Conservation (phyloP, 1,140 invertebrate species). For the Drosophila cardini region DNA sequence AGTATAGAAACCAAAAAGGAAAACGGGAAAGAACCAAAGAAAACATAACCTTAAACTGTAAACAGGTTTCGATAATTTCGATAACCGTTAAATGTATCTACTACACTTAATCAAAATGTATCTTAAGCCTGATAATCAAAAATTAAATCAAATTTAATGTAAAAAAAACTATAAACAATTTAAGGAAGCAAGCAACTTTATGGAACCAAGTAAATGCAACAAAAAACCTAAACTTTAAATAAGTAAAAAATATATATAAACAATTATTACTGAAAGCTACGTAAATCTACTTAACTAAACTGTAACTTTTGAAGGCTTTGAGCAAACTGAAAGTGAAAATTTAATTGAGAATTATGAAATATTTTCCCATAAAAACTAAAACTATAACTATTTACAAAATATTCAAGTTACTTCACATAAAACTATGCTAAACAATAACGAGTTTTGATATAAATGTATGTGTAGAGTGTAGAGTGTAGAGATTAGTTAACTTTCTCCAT, state of each 20-base stretch:
- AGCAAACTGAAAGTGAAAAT: slow-evolving; percentile 22
- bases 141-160: slow-evolving; percentile 84
- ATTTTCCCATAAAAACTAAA: slow-evolving; percentile 44
- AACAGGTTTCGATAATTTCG: slow-evolving; percentile 54
- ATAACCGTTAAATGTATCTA: slow-evolving; percentile 31
- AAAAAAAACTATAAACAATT: slow-evolving; percentile 41
- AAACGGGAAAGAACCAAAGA: slow-evolving; percentile 23
- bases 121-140: slow-evolving; percentile 82
- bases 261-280: slow-evolving; percentile 45
- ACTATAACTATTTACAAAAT: slow-evolving; percentile 61
- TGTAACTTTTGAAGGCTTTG: slow-evolving; percentile 60
- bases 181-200: slow-evolving; percentile 60
- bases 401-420: slow-evolving; percentile 19
- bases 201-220: slow-evolving; percentile 76
- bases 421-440: slow-evolving; percentile 22
- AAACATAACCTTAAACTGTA: slow-evolving; percentile 35
- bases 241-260: slow-evolving; percentile 35
- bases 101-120: slow-evolving; percentile 34
- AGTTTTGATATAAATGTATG: slow-evolving; percentile 51
- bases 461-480: slow-evolving; percentile 35
- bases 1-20: slow-evolving; percentile 3
- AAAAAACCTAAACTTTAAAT: slow-evolving; percentile 46
- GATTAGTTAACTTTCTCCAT: slow-evolving; percentile 8
- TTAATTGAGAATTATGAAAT: slow-evolving; percentile 29
- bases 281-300: slow-evolving; percentile 41